A percentile compares a stretch with the other conserved stretches of the same genome.
Evolutionary conservation across 2,113 vertebrate species (phyloP).

Genomic region (Cariama cristata): DNA sequence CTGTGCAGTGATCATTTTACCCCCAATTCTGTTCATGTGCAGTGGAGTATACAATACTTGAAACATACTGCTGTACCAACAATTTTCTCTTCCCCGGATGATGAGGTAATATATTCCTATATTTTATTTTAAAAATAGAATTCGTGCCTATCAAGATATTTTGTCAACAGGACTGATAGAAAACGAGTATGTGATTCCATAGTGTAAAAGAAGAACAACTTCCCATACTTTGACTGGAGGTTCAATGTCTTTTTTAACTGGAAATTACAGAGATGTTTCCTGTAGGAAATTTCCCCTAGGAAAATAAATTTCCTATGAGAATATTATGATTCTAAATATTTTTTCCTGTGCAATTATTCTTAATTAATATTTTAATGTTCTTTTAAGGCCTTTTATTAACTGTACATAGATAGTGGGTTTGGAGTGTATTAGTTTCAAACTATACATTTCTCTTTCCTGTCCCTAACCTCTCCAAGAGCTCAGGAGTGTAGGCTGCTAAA

Average conservation of each 20-base stretch:
- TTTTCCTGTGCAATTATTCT: not conserved
- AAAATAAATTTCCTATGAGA: not conserved
- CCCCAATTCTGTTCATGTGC: conserved; percentile 85
- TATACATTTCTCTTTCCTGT: not conserved
- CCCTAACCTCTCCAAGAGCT: not conserved
- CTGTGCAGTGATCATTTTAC: conserved; percentile 90
- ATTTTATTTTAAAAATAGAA: not conserved
- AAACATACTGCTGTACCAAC: conserved; percentile 86
- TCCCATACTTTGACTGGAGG: not conserved
- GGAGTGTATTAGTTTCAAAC: not conserved
- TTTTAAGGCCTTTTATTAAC: not conserved
- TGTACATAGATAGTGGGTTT: not conserved
- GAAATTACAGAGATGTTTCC: not conserved
- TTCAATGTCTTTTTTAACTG: not conserved
- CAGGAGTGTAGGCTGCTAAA: not conserved
- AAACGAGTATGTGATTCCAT: not conserved
- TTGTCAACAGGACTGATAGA: not conserved
- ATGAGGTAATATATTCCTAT: conserved; percentile 65
- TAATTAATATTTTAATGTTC: not conserved
- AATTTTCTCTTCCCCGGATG: conserved; percentile 79
- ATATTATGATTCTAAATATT: not conserved
- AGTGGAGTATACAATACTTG: conserved; percentile 90
- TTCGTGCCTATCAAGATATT: not conserved
- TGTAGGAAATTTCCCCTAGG: not conserved
- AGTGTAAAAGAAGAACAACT: not conserved